Evolutionary conservation across 1,140 invertebrate species (phyloP).

Genomic region (Drosophila paulistorum): DNA sequence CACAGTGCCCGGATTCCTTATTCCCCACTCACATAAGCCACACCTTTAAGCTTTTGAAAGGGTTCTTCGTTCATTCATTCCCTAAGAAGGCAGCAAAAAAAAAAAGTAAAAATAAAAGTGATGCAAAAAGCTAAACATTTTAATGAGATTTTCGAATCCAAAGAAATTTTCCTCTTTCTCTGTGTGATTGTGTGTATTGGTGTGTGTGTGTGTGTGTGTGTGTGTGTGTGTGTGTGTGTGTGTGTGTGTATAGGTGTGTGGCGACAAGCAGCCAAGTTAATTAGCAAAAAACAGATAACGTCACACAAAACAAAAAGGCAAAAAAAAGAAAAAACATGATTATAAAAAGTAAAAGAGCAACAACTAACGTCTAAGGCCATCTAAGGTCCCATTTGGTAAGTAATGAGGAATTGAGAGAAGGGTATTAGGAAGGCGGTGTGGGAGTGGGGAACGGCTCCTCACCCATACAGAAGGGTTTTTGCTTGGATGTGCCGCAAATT

Average conservation of each 20-base stretch:
- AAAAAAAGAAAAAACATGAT: slow-evolving; percentile 17
- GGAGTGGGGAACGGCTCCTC: not conserved
- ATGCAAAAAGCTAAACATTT: slow-evolving; percentile 53
- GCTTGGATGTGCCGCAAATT: slow-evolving; percentile 54
- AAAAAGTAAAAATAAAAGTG: slow-evolving; percentile 5
- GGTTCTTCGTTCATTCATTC: slow-evolving; percentile 1
- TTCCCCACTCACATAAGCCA: slow-evolving; percentile 1
- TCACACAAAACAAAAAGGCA: slow-evolving; percentile 54
- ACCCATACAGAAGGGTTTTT: slow-evolving; percentile 54
- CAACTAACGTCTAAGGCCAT: slow-evolving; percentile 56
- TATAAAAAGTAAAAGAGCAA: slow-evolving; percentile 54
- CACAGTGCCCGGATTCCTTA: too few species aligned
- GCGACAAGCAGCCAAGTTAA: slow-evolving; percentile 73
- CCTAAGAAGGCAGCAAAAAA: not conserved
- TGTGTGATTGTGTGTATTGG: slow-evolving; percentile 14
- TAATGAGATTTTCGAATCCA: slow-evolving; percentile 74
- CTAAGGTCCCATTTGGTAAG: slow-evolving; percentile 47
- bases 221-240: slow-evolving; percentile 31
- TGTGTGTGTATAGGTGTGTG: slow-evolving; percentile 35
- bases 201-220: slow-evolving; percentile 21
- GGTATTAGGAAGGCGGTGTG: not conserved
- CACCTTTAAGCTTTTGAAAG: slow-evolving; percentile 17
- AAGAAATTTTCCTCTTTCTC: slow-evolving; percentile 61
- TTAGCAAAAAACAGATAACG: slow-evolving; percentile 78
- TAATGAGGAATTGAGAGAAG: slow-evolving; percentile 9